Base-by-base conservation (phyloP, 2,888 invertebrate genomes). In the Andrena trimmerana region DNA sequence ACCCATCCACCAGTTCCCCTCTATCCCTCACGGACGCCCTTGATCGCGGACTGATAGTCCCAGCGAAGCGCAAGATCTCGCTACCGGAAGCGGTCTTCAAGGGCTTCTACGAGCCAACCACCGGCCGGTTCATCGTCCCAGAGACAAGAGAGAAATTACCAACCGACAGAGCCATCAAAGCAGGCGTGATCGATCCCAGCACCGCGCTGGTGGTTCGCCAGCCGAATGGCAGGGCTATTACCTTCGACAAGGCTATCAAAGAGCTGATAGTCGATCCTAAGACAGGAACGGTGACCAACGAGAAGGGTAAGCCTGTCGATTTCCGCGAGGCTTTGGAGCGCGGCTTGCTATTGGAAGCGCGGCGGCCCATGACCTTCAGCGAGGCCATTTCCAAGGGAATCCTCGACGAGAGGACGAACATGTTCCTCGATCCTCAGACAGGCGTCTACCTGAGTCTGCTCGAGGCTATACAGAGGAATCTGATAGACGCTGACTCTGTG, bases 1-100 rank as follows among this genome's bases (percentile, higher is more conserved):
- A 98, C 94, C 97, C 97, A 0, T 94, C 96, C 62, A 96, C 96
- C 57, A 97, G 97, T 48, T 96, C 96, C 52, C 96, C 97, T 93
- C 95, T 98, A 81, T 96, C 97, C 42, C 95, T 99, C 7, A 96
- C 96, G 54, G 98, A 98, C 92, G 98, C 99, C 2, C 96, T 97
- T 42, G 97, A 97, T 89, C 96, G 97, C 72, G 98, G 98, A 33
- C 94, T 98, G 42, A 96, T 98, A 69, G 95, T 98, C 6, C 97
- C 97, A 8, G 97, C 97, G 57, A 97, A 97, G 92, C 96, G 97
- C 71, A 97, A 97, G 93, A 96, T 98, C 85, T 97, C 97, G 81
- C 95, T 98, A 36, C 97, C 97, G 0, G 98, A 98, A 94, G 98
- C 98, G 1, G 97, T 98, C n/a, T 97, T 97, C 91, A 97, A 97